Evolutionary conservation across 2,113 vertebrate genomes (phyloP), one percentile per base, ranked within the genome.

Genomic region (Arenaria interpres): DNA sequence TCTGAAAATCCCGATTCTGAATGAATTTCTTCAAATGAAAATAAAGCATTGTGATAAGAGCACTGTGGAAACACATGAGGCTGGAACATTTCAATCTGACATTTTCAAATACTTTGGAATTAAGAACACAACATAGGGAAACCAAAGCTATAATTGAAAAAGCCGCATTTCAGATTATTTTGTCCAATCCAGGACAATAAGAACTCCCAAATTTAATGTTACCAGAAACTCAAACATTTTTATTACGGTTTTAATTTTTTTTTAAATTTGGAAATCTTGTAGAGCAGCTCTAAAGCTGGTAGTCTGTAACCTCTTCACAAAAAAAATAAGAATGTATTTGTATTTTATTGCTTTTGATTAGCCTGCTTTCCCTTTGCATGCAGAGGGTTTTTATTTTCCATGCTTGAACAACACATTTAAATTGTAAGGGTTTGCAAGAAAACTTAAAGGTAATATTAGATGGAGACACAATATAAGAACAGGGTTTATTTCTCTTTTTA

Each of bases 1-100:
- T 23, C 41, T 89, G 80, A 87, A 89, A 76, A 51, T 0, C 4
- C 4, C 0, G 0, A 54, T 68, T 67, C 1, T 3, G 32, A 60
- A 75, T 28, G 35, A 50, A 50, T 64, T 64, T 79, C 21, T 79
- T 76, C 39, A 66, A 60, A 72, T 27, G 7, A 69, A 92, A 89
- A 56, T 22, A 28, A 72, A 62, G n/a, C 46, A 12, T 23, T 79
- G 63, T 11, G 5, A 16, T 79, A 81, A 77, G 18, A 32, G 76
- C 16, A 17, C 22, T 24, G 54, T 53, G 69, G 33, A 78, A 77
- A 68, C 9, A 3, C 30, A 46, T 5, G 60, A 60, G 51, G 35
- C 22, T 59, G 37, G 25, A 84, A 81, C 13, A 46, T 71, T 90
- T 59, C 21, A 67, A 39, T 46, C 35, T 64, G 35, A 39, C 35